Evolutionary conservation across 2,113 vertebrate species (phyloP).

Genomic region (Stomatorhinus ivindoensis): DNA sequence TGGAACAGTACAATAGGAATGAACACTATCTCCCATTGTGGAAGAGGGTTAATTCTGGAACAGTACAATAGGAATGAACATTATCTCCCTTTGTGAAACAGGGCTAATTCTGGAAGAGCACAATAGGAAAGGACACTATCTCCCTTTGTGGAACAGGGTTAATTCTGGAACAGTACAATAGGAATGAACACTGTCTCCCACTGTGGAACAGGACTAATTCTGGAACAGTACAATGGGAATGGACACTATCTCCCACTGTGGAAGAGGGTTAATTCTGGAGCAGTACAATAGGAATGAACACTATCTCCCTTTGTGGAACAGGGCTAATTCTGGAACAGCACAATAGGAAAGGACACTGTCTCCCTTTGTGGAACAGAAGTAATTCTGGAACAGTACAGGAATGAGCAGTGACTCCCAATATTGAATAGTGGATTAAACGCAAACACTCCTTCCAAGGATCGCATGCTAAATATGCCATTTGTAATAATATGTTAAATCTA

Average conservation of each 20-base stretch:
- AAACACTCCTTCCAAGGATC: neutral
- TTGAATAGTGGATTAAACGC: neutral
- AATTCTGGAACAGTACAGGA: neutral
- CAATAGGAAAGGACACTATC: neutral
- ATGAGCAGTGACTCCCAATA: neutral
- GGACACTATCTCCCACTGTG: neutral
- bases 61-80: neutral
- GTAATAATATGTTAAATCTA: neutral
- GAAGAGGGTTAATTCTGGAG: neutral
- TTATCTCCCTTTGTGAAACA: neutral
- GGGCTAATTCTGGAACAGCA: neutral
- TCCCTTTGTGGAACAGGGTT: neutral
- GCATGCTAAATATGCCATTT: neutral
- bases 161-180: neutral
- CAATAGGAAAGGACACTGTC: neutral
- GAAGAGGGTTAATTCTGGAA: neutral
- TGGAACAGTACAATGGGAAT: neutral
- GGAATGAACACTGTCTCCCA: neutral
- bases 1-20: neutral
- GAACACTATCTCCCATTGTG: neutral
- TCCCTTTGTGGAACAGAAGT: neutral
- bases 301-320: neutral
- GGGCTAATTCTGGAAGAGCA: neutral
- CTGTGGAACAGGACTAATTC: neutral
- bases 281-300: neutral